Base-by-base conservation (phyloP, 1,140 invertebrate genomes). In the Plodia interpunctella region DNA sequence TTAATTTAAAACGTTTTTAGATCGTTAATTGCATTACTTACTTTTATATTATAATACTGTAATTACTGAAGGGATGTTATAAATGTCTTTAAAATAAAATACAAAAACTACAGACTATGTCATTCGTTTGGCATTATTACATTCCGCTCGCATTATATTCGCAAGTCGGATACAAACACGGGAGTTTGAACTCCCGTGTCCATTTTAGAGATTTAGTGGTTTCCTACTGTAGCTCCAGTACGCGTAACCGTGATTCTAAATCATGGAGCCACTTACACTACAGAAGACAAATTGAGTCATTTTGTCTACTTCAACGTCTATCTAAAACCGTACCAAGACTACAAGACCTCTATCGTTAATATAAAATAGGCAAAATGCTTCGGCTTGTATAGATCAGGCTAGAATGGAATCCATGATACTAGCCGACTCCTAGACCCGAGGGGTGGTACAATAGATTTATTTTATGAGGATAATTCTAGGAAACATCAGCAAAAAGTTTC, bases 251-350 rank as follows among this genome's bases (percentile, higher is more conserved):
- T 68, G 68, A 62, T 66, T 65, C 66, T 76, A 78, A 78, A 78
- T 80, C 78, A 78, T 70, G 64, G 54, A 66, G 66, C 69, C 74
- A 78, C 68, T 78, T 76, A 75, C 66, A 62, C 60, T 57, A 38
- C 35, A 28, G 55, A 75, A 70, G 77, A 73, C 70, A 76, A 76
- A 78, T 80, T 78, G 73, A 74, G 70, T 65, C 59, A 71, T 78
- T 80, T 70, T 65, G 65, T 70, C 53, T 60, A 38, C 53, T 67
- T 60, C 62, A 66, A 65, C 63, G 62, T 65, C 54, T 71, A 68
- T 56, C 65, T 66, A 50, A 62, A 49, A 62, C 52, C 11, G 10
- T n/a, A 58, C 56, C 49, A 58, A 13, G 11, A 25, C 4, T 5
- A 3, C 28, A 49, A 20, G 19, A 49, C 55, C 38, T 49, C 54